These are phyloP conservation scores for Phoenoteleia sp. DNA, from an alignment of 2,888 invertebrate genomes.

Conservation along the genomic window DNA sequence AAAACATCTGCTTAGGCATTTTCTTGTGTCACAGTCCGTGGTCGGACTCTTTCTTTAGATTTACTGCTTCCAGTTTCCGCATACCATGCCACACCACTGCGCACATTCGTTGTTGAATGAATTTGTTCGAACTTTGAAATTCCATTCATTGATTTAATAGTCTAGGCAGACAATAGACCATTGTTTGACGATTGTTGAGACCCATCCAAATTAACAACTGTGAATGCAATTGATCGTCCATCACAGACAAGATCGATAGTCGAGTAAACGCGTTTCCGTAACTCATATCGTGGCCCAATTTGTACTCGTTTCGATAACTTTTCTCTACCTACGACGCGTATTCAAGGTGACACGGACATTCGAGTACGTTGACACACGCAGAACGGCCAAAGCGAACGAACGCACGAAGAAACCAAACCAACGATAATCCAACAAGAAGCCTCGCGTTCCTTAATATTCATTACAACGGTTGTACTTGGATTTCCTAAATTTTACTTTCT, in stretches of 20 bases:
- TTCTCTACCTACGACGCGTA: conserved; percentile 54
- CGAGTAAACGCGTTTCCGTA: conserved; percentile 17
- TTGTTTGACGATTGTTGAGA: conserved; percentile 46
- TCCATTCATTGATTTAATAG: conserved; percentile 36
- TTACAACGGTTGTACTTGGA: conserved; percentile 13
- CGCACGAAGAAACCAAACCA: conserved; percentile 34
- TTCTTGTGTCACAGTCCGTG: too few relatives aligned
- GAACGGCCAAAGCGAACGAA: conserved; percentile 42
- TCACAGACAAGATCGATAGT: neutral
- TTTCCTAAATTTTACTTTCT: conserved; percentile 65
- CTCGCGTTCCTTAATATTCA: conserved; percentile 1
- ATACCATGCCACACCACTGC: too few relatives aligned
- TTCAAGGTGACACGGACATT: conserved; percentile 72
- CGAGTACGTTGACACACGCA: conserved; percentile 72
- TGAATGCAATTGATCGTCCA: conserved; percentile 30
- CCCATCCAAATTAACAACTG: conserved; percentile 18
- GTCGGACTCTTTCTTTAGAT: too few relatives aligned
- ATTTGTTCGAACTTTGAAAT: conserved; percentile 25
- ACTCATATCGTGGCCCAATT: conserved; percentile 64
- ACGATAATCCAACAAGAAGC: neutral
- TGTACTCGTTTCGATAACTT: conserved; percentile 65
- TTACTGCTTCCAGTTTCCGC: too few relatives aligned
- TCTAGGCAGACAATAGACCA: conserved; percentile 52
- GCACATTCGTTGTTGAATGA: neutral
- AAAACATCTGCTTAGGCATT: too few relatives aligned